Evolutionary conservation across 1,140 invertebrate genomes (phyloP), one percentile per base, ranked within the genome.

Genomic region (Popillia japonica): DNA sequence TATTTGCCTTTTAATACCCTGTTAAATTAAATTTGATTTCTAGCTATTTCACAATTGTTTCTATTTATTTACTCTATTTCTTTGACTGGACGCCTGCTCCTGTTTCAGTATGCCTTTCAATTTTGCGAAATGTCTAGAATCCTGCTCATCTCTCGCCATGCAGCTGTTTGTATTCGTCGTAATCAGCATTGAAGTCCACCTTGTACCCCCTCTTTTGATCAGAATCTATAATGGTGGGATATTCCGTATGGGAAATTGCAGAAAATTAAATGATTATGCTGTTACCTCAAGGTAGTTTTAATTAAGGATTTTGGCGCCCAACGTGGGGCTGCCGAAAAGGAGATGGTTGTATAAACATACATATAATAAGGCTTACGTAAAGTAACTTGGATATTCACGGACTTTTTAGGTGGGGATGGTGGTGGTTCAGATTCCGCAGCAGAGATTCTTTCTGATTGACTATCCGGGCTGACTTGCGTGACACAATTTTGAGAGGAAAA

Each of bases 191-290:
- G 86, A 98, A 98, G 86, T 97, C 96, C 80, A 92, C 90, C 88
- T 96, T 97, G 88, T 98, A 98, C 82, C 91, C 90, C 79, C 91
- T 90, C 82, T 95, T 91, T 88, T 96, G 94, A 81, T 94, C 93
- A 78, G 88, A 85, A 84, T 89, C 91, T 79, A 86, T 91, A 83
- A 98, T 97, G 80, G 90, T 91, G 79, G 92, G 92, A 86, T 96
- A 98, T 87, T 93, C 90, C 83, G 95, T 97, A 87, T 10, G 86
- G n/a, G 86, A 80, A 8, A n/a, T 34, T 34, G 4, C n/a, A 34
- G 27, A 34, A 1, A 34, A 34, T 34, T 34, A n/a, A n/a, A 34
- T 3, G 2, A n/a, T n/a, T n/a, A n/a, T n/a, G n/a, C n/a, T n/a
- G n/a, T n/a, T n/a, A n/a, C n/a, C n/a, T n/a, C n/a, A n/a, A n/a